These are phyloP conservation scores for Cladorhizidae sp. DNA, from an alignment of 37 sponge, comb jelly and placozoan species.

Conservation along the genomic window DNA sequence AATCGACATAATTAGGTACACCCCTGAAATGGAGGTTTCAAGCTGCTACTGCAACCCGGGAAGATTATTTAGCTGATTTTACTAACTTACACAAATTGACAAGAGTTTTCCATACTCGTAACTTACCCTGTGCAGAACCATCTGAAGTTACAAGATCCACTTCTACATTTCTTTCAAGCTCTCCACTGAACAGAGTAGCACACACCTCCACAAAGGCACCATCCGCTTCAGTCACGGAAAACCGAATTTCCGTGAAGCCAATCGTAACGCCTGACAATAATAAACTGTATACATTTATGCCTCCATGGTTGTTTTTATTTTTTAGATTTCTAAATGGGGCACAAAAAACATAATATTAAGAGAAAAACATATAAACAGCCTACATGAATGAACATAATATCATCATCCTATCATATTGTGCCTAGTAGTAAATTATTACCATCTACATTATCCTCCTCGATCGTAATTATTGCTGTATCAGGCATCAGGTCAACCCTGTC, in stretches of 20 bases:
- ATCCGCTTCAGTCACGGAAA: neutral
- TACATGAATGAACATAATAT: too few species aligned
- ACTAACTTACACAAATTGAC: neutral
- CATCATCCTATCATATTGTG: too few species aligned
- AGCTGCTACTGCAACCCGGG: neutral
- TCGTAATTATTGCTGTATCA: constrained; percentile 2
- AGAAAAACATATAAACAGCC: too few species aligned
- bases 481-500: neutral
- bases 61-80: neutral
- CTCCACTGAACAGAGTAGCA: neutral
- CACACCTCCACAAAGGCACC: neutral
- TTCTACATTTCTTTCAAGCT: constrained; percentile 3
- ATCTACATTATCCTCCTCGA: constrained; percentile 35
- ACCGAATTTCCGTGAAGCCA: constrained; percentile 3
- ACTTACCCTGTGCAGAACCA: neutral
- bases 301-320: too few species aligned
- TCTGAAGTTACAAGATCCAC: neutral
- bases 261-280: constrained; percentile 5
- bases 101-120: neutral
- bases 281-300: too few species aligned
- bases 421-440: too few species aligned
- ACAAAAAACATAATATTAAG: too few species aligned
- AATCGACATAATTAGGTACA: too few species aligned
- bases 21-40: too few species aligned
- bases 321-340: too few species aligned